Conservation (phyloP, 2,888 invertebrate genomes). For the Rhaphigaster nebulosa region DNA sequence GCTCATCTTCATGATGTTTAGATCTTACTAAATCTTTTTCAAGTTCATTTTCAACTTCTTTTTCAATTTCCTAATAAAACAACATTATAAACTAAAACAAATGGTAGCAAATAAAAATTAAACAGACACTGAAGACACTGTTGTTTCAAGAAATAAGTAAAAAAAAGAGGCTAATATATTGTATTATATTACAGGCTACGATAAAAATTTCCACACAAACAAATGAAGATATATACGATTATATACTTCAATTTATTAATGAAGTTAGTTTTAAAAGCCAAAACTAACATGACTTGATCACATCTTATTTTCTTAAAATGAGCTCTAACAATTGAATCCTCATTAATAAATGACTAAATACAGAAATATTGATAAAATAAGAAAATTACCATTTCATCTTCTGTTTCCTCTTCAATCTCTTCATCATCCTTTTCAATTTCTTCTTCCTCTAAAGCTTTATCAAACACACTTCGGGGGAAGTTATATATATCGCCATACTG, state of each 20-base stretch:
- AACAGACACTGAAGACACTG: background rate
- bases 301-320: background rate
- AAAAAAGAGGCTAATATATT: background rate
- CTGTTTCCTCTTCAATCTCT: slow-evolving; percentile 75
- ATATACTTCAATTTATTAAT: too few species aligned
- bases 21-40: slow-evolving; percentile 72
- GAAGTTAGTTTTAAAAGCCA: too few species aligned
- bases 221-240: too few species aligned
- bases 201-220: background rate
- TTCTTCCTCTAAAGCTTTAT: slow-evolving; percentile 90
- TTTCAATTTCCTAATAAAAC: slow-evolving; percentile 69
- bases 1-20: slow-evolving; percentile 68
- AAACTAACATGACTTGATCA: background rate
- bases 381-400: slow-evolving; percentile 68
- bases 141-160: background rate
- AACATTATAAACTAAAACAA: background rate
- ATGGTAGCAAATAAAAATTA: background rate
- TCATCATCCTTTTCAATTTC: slow-evolving; percentile 83
- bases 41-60: slow-evolving; percentile 73
- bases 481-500: slow-evolving; percentile 98
- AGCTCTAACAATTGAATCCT: background rate
- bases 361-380: slow-evolving; percentile 3
- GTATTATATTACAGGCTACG: background rate
- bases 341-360: background rate
- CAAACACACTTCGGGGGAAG: slow-evolving; percentile 95